A percentile compares a stretch with the other conserved stretches of the same genome.
These are phyloP conservation scores for Brachionus sp. DNA, from an alignment of 1,140 invertebrate genomes.

Conservation along the genomic window DNA sequence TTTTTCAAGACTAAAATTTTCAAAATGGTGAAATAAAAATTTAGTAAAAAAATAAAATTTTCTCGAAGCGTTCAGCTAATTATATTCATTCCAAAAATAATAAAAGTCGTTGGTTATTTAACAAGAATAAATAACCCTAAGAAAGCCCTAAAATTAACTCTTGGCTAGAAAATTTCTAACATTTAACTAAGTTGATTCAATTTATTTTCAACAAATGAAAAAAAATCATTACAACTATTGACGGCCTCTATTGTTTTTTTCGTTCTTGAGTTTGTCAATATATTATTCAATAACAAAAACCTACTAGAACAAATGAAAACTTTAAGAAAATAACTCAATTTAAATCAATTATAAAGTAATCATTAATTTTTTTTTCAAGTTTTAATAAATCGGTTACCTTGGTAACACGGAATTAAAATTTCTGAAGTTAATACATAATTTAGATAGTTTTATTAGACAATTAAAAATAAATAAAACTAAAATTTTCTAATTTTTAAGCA, in stretches of 20 bases:
- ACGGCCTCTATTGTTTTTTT: not conserved
- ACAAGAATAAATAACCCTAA: not conserved
- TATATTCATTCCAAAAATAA: not conserved
- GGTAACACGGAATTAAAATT: not conserved
- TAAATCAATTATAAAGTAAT: constrained; percentile 27
- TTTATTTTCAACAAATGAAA: not conserved
- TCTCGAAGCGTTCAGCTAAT: not conserved
- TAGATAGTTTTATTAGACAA: not conserved
- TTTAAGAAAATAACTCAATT: not conserved
- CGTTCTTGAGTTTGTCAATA: constrained; percentile 7
- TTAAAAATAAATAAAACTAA: not conserved
- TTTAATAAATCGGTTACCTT: not conserved
- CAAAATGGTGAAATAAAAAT: not conserved
- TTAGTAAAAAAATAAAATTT: not conserved
- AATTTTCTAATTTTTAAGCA: not conserved
- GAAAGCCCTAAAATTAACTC: not conserved
- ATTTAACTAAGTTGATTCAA: not conserved
- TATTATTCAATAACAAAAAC: constrained; percentile 26
- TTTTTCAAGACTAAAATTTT: not conserved
- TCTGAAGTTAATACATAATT: not conserved
- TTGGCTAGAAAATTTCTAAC: not conserved
- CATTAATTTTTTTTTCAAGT: not conserved
- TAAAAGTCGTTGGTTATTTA: not conserved
- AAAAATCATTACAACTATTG: not conserved
- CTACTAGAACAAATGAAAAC: not conserved